Percentiles rank a stretch among this genome's conserved stretches.
phyloP scores from a whole-genome alignment of 2,888 invertebrate genomes.

The Pegoplata infirma region DNA sequence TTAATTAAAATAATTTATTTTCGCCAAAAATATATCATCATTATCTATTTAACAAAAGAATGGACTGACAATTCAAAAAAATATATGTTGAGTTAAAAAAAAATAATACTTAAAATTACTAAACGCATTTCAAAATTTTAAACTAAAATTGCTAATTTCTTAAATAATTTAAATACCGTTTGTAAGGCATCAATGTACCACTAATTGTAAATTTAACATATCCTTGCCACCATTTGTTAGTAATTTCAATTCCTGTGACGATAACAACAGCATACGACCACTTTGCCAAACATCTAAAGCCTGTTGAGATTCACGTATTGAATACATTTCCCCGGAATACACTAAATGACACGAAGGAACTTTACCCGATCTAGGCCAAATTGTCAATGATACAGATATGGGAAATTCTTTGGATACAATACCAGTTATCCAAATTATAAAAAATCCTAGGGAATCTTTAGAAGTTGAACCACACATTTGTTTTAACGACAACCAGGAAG shows the following conservation, averaged over 20 bases:
- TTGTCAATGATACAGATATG: constrained; percentile 68
- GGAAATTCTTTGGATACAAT: constrained; percentile 66
- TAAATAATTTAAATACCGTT: not conserved
- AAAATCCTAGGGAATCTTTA: constrained; percentile 48
- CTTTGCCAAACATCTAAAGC: constrained; percentile 66
- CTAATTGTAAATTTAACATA: constrained; percentile 69
- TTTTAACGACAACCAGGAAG: constrained; percentile 65
- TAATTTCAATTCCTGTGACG: constrained; percentile 64
- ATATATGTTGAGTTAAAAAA: too few relatives aligned
- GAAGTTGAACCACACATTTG: constrained; percentile 59
- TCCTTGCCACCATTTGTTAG: constrained; percentile 68
- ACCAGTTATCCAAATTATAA: constrained; percentile 73
- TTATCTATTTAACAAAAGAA: too few relatives aligned
- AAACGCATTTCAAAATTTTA: not conserved
- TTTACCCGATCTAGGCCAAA: constrained; percentile 67
- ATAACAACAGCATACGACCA: constrained; percentile 67
- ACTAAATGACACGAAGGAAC: constrained; percentile 67
- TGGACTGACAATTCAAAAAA: too few relatives aligned
- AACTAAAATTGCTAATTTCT: not conserved
- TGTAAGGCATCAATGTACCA: constrained; percentile 64
- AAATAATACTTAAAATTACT: too few relatives aligned
- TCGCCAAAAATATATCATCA: too few relatives aligned
- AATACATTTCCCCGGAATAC: constrained; percentile 70
- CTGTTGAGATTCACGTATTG: constrained; percentile 68
- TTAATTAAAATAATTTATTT: too few relatives aligned